phyloP scores from a whole-genome alignment of 2,113 vertebrate species.

The Brachypteracias leptosomus region DNA sequence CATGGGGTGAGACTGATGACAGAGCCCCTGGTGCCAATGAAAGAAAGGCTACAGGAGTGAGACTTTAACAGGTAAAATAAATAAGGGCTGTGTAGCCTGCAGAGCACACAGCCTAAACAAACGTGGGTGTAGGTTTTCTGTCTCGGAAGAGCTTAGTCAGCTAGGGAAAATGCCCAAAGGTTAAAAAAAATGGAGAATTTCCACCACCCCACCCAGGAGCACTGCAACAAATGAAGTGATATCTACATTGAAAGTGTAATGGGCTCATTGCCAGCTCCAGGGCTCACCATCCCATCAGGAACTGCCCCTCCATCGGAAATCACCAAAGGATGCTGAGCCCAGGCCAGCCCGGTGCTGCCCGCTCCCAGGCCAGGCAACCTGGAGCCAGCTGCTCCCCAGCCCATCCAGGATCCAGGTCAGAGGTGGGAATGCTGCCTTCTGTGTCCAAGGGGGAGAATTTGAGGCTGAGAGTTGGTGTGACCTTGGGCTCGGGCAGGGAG shows the following conservation, averaged over 20 bases:
- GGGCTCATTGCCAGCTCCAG: not conserved
- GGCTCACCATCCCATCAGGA: not conserved
- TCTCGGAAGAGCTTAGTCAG: not conserved
- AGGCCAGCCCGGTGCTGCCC: not conserved
- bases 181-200: constrained; percentile 9
- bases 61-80: not conserved
- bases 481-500: not conserved
- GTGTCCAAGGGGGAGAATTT: not conserved
- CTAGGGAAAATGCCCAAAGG: not conserved
- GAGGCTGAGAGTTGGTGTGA: not conserved
- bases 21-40: not conserved
- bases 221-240: constrained; percentile 17
- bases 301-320: not conserved
- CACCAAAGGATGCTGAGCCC: not conserved
- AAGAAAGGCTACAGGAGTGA: not conserved
- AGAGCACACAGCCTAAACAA: not conserved
- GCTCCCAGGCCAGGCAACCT: accelerated
- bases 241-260: not conserved
- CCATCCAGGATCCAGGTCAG: not conserved
- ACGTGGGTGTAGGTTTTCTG: not conserved
- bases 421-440: not conserved
- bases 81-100: not conserved
- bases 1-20: no score
- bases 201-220: not conserved
- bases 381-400: not conserved